These are phyloP conservation scores for Sarcophaga variegata DNA, from an alignment of 2,888 invertebrate genomes.

Conservation along the genomic window DNA sequence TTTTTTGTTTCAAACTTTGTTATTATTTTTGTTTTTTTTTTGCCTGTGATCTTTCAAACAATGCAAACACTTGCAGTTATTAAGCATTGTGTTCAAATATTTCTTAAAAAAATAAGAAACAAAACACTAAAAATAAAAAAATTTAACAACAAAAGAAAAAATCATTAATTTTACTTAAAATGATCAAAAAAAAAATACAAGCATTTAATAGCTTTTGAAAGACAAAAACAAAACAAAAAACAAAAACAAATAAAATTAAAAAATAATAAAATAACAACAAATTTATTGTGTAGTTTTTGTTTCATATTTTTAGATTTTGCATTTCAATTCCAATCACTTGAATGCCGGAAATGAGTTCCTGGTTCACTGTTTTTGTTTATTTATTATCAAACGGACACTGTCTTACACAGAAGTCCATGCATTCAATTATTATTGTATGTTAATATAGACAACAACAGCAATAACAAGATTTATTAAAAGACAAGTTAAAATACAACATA, in stretches of 20 bases:
- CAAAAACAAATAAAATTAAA: slow-evolving; percentile 10
- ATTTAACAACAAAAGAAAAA: background rate
- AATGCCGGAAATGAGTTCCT: slow-evolving; percentile 55
- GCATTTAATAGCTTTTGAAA: no score
- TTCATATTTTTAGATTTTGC: slow-evolving; percentile 7
- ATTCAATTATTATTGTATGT: background rate
- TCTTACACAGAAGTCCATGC: background rate
- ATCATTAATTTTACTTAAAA: slow-evolving; percentile 56
- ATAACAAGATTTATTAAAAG: slow-evolving; percentile 32
- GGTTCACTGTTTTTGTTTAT: slow-evolving; percentile 19
- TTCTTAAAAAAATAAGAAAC: background rate
- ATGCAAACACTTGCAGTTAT: slow-evolving; percentile 10
- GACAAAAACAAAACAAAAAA: slow-evolving; percentile 1
- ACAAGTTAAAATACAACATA: slow-evolving; percentile 3
- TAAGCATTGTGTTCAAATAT: background rate
- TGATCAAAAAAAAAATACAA: background rate
- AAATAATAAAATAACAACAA: slow-evolving; percentile 17
- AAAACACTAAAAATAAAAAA: no score
- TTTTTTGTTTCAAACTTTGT: no score
- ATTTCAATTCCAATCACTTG: slow-evolving; percentile 27
- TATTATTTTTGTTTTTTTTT: no score
- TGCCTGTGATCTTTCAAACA: background rate
- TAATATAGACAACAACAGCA: no score
- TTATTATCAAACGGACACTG: background rate
- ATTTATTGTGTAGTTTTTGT: slow-evolving; percentile 35